Evolutionary conservation across 2,797 vertebrate species (phyloP), one percentile per base, ranked within the genome.

Genomic region (Spinibarbus caldwelli): DNA sequence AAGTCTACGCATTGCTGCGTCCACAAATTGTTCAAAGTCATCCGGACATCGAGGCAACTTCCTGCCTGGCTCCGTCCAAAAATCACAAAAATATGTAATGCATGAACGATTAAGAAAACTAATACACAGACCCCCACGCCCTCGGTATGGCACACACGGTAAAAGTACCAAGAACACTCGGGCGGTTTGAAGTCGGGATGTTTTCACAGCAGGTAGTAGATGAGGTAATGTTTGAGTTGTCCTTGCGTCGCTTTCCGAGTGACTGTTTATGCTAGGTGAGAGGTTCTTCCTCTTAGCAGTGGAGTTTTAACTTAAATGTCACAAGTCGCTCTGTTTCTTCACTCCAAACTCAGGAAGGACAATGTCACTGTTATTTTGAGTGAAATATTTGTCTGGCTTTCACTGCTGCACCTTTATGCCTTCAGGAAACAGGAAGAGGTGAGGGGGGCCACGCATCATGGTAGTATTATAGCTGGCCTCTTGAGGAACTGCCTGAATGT

Each of bases 141-240:
- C 43, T 79, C 19, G 26, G 73, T 57, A 85, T 78, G 86, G 88
- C 87, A 89, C 87, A 88, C 77, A 84, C 26, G 52, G n/a, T 72
- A 82, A 88, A 87, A 83, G 85, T n/a, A 80, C 80, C 76, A 70
- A 86, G 90, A 88, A 90, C 80, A 88, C 86, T 85, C 23, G 10
- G 73, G n/a, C 14, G 41, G 89, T 91, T 93, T 93, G 90, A 92
- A 92, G 87, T 90, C 29, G 85, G 88, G 89, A 91, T 90, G 91
- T 92, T 92, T 93, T 91, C 86, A 86, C 92, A 92, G 91, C 85
- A 89, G 87, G 89, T 85, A 81, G 54, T 79, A 80, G 85, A 78
- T 93, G 91, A 94, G 90, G 90, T 93, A 90, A 93, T 93, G 90
- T 92, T 93, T 91, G 83, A 86, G 78, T 87, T 93, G 88, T 90